These are phyloP conservation scores for Typhlichthys eigenmanni DNA, from an alignment of 2,797 vertebrate genomes.

Conservation along the genomic window DNA sequence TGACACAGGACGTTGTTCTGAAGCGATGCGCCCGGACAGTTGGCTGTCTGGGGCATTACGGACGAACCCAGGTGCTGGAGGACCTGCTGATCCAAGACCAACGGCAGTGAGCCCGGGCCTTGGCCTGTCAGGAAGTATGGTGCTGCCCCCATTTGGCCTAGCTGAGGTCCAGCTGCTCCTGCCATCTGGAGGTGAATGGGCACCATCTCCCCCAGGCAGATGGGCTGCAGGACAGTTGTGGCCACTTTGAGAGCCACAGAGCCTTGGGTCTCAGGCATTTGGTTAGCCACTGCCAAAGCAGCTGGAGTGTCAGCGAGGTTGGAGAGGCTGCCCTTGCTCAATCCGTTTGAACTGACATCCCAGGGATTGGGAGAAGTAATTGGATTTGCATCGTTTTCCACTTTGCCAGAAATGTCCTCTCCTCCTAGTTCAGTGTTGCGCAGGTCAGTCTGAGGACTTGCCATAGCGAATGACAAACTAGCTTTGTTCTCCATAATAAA, in stretches of 20 bases:
- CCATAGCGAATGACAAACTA: conserved; percentile 78
- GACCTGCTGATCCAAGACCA: conserved; percentile 93
- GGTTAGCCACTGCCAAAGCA: conserved; percentile 76
- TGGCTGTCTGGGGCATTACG: conserved; percentile 79
- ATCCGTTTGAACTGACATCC: conserved; percentile 78
- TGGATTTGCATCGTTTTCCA: conserved; percentile 81
- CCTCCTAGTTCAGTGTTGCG: conserved; percentile 43
- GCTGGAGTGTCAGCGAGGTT: conserved; percentile 78
- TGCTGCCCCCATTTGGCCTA: conserved; percentile 80
- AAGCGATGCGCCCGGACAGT: conserved; percentile 78
- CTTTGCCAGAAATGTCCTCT: conserved; percentile 70
- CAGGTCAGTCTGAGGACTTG: conserved; percentile 74
- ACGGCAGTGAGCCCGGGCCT: conserved; percentile 87
- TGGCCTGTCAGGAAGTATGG: conserved; percentile 92
- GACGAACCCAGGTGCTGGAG: conserved; percentile 92
- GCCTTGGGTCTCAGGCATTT: conserved; percentile 80
- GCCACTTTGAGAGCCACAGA: conserved; percentile 92
- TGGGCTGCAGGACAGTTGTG: conserved; percentile 90
- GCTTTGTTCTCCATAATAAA: conserved; percentile 85
- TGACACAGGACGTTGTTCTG: conserved; percentile 85
- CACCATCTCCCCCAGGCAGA: conserved; percentile 93
- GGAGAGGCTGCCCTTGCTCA: conserved; percentile 85
- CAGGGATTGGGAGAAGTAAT: conserved; percentile 82
- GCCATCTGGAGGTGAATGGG: conserved; percentile 89
- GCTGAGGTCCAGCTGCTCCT: conserved; percentile 81